These are phyloP conservation scores for Nymphalis c-album DNA, from an alignment of 2,888 invertebrate species.

Conservation along the genomic window DNA sequence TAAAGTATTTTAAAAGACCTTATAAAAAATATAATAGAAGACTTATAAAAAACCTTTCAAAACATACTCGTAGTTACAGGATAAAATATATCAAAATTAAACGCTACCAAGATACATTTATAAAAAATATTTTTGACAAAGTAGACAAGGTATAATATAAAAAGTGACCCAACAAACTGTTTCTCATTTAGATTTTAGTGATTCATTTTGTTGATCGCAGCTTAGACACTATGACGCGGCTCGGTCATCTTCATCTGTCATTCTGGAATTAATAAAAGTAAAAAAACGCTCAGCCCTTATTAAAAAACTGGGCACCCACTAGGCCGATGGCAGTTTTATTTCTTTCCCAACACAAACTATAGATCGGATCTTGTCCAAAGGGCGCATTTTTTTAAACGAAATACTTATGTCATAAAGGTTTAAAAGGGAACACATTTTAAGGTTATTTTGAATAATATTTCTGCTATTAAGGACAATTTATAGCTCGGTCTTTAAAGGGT, in stretches of 20 bases:
- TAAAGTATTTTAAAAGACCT: conserved; percentile 16
- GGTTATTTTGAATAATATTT: conserved; percentile 68
- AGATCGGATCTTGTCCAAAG: conserved; percentile 75
- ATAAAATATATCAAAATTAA: conserved; percentile 11
- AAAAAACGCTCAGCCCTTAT: conserved; percentile 47
- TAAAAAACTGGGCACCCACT: conserved; percentile 69
- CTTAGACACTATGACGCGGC: conserved; percentile 57
- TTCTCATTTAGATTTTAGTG: conserved; percentile 48
- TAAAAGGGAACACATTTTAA: conserved; percentile 70
- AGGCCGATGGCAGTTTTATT: conserved; percentile 69
- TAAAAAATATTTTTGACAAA: conserved; percentile 36
- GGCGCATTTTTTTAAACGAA: conserved; percentile 61
- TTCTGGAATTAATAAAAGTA: conserved; percentile 66
- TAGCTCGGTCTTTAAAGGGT: conserved; percentile 68
- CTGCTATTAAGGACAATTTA: conserved; percentile 76
- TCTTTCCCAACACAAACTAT: conserved; percentile 73
- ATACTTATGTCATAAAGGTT: conserved; percentile 71
- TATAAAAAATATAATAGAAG: too few species aligned
- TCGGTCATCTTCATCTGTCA: conserved; percentile 75
- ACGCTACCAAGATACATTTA: conserved; percentile 1
- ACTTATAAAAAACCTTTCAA: not conserved
- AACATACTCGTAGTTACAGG: not conserved
- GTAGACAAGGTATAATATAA: conserved; percentile 31
- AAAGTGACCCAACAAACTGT: conserved; percentile 36
- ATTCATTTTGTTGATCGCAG: conserved; percentile 45